Percentiles rank a stretch among this genome's conserved stretches.
Evolutionary conservation across 2,113 vertebrate species (phyloP).

Genomic region (Protobothrops flavoviridis): DNA sequence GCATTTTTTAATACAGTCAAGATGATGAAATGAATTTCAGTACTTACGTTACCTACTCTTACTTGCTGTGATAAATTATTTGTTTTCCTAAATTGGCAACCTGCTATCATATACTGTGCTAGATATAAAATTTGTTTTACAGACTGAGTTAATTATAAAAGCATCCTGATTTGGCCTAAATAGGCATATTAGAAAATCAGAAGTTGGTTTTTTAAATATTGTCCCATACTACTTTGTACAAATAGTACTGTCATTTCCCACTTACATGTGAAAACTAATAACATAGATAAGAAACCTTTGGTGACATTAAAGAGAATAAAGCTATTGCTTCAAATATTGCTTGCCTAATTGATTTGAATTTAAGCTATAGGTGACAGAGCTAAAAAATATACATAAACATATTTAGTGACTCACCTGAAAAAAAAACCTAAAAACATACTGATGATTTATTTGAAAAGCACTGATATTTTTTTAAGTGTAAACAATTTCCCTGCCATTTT

Average conservation of each 20-base stretch:
- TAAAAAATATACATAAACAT: neutral
- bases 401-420: neutral
- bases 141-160: neutral
- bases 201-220: neutral
- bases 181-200: neutral
- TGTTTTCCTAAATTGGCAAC: neutral
- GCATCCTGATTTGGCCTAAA: neutral
- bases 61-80: neutral
- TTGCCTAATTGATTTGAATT: neutral
- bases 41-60: neutral
- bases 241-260: neutral
- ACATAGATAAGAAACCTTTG: neutral
- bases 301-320: neutral
- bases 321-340: neutral
- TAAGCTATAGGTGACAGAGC: neutral
- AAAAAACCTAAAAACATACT: neutral
- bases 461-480: neutral
- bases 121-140: neutral
- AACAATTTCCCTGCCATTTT: neutral
- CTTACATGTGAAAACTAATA: neutral
- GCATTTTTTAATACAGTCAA: constrained; percentile 16
- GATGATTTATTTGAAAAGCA: neutral
- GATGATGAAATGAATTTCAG: constrained; percentile 25
- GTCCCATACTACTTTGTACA: neutral
- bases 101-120: neutral